Percentiles rank a stretch among this genome's conserved stretches.
phyloP scores from a whole-genome alignment of 2,797 vertebrate genomes.

The Lerista edwardsae region DNA sequence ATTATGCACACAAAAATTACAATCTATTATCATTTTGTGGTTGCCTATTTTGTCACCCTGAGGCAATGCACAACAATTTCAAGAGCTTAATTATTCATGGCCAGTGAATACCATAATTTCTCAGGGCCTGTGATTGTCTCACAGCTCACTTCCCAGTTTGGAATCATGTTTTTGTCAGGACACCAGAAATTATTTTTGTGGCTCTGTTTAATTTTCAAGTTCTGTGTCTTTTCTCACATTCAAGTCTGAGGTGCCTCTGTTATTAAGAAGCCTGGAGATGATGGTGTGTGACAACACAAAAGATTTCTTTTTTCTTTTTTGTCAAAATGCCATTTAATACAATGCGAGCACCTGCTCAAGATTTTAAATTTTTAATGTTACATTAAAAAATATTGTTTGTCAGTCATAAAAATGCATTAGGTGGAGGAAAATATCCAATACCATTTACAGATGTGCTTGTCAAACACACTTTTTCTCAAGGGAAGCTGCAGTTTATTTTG shows the following conservation, averaged over 20 bases:
- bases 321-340: background rate
- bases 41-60: background rate
- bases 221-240: constrained; percentile 39
- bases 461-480: background rate
- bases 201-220: constrained; percentile 39
- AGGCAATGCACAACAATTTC: background rate
- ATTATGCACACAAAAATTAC: fast-evolving
- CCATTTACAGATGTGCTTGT: background rate
- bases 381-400: constrained; percentile 7
- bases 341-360: background rate
- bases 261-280: constrained; percentile 37
- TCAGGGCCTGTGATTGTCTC: constrained; percentile 24
- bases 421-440: background rate
- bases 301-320: constrained; percentile 11
- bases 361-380: constrained; percentile 11
- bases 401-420: background rate
- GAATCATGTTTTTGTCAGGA: constrained; percentile 28
- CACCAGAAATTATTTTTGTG: background rate
- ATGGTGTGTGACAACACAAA: constrained; percentile 16
- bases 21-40: background rate
- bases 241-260: constrained; percentile 12
- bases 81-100: background rate
- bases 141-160: constrained; percentile 21
- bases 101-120: background rate
- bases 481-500: background rate